A percentile compares a stretch with the other conserved stretches of the same genome.
Evolutionary conservation across 2,113 vertebrate species (phyloP).

Genomic region (Cichladusa arquata): DNA sequence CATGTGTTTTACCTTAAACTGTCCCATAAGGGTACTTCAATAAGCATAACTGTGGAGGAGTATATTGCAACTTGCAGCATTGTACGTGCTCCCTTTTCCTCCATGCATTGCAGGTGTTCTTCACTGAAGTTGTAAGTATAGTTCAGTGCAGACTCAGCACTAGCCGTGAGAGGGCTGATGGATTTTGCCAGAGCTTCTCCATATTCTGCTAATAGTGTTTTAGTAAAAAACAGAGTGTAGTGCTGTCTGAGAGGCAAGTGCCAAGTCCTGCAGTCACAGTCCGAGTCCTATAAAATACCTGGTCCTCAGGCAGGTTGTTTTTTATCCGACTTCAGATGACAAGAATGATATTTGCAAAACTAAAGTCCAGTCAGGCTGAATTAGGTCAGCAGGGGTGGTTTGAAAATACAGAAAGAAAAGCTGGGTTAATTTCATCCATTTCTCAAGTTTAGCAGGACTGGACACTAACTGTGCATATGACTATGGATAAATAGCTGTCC

Average conservation of each 20-base stretch:
- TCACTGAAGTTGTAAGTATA: background rate
- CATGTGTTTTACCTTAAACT: background rate
- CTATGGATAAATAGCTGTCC: background rate
- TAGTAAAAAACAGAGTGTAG: background rate
- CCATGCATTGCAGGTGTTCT: background rate
- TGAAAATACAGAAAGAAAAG: background rate
- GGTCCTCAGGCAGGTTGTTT: background rate
- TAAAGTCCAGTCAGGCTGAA: background rate
- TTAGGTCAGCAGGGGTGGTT: background rate
- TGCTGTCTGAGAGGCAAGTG: background rate
- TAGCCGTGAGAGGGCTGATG: rapidly evolving
- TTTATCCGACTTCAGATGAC: background rate
- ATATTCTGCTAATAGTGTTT: background rate
- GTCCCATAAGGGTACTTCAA: background rate
- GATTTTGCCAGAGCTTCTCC: background rate
- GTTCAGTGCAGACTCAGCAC: background rate
- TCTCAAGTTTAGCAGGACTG: background rate
- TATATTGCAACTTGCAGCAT: rapidly evolving
- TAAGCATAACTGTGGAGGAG: background rate
- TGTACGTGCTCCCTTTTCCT: background rate
- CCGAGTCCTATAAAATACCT: background rate
- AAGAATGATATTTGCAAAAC: background rate
- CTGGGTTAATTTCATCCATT: background rate
- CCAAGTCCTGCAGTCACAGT: background rate
- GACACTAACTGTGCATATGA: rapidly evolving